A percentile compares a stretch with the other conserved stretches of the same genome.
Conservation (phyloP, 2,797 vertebrate genomes). For the Selene dorsalis region DNA sequence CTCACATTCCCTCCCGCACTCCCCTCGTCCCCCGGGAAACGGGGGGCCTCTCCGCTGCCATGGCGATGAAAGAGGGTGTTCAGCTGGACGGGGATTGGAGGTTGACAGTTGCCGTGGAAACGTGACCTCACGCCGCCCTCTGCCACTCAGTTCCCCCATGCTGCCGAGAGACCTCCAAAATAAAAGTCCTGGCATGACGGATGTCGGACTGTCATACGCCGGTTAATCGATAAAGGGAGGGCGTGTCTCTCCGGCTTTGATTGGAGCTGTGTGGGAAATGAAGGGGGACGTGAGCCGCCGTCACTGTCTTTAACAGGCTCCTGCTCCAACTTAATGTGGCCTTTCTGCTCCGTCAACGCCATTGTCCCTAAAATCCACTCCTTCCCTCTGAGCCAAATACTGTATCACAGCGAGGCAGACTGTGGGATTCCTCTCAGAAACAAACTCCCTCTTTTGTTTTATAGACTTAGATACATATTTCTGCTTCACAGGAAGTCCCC, state of each 20-base stretch:
- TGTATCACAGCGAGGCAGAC: not conserved
- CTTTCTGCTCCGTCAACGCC: constrained; percentile 52
- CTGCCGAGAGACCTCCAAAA: constrained; percentile 75
- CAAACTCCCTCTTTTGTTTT: not conserved
- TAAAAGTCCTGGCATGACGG: constrained; percentile 82
- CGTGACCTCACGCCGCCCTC: constrained; percentile 83
- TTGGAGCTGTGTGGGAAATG: constrained; percentile 51
- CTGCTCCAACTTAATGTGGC: constrained; percentile 36
- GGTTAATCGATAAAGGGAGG: constrained; percentile 69
- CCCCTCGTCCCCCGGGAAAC: constrained; percentile 79
- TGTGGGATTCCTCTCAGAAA: constrained; percentile 12
- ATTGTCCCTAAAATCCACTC: constrained; percentile 52
- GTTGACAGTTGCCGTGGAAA: constrained; percentile 80
- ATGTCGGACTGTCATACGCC: constrained; percentile 65
- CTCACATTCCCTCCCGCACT: constrained; percentile 80
- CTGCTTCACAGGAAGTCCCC: not conserved
- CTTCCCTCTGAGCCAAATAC: constrained; percentile 31
- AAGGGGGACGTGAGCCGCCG: constrained; percentile 37
- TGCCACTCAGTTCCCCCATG: constrained; percentile 80
- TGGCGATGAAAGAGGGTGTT: constrained; percentile 84
- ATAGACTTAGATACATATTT: not conserved
- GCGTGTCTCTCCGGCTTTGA: constrained; percentile 57
- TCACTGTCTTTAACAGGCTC: constrained; percentile 3
- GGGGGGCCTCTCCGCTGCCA: constrained; percentile 79
- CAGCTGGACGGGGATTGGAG: constrained; percentile 72